These are phyloP conservation scores for Hypocryptadius cinnamomeus DNA, from an alignment of 2,113 vertebrate genomes.

Conservation along the genomic window DNA sequence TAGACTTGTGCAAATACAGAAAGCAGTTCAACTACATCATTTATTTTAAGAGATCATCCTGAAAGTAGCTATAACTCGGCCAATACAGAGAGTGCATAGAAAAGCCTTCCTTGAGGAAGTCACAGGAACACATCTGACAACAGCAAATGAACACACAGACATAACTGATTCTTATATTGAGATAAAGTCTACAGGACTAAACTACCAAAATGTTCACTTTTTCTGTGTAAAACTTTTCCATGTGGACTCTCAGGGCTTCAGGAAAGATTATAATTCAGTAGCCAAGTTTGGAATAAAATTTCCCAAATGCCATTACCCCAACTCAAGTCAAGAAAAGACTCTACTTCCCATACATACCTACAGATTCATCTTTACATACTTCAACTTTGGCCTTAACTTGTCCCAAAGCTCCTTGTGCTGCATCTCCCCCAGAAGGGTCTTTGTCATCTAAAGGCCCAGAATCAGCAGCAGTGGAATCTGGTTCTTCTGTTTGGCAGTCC, in stretches of 20 bases:
- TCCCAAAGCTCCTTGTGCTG: conserved; percentile 86
- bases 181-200: not conserved
- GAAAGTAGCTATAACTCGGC: not conserved
- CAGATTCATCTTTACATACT: conserved; percentile 98
- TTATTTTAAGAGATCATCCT: not conserved
- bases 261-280: not conserved
- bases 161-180: not conserved
- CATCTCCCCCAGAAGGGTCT: conserved; percentile 70
- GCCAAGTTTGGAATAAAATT: not conserved
- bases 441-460: conserved; percentile 67
- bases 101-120: not conserved
- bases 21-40: not conserved
- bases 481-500: conserved; percentile 71
- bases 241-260: not conserved
- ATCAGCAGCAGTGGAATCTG: conserved; percentile 71
- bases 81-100: not conserved
- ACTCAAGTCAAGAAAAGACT: not conserved
- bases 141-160: not conserved
- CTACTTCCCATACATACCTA: conserved; percentile 77
- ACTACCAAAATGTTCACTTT: not conserved
- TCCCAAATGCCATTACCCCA: not conserved
- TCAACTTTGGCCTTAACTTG: conserved; percentile 98
- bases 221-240: not conserved
- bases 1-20: not conserved
- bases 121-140: not conserved